Conservation (phyloP, 1,140 invertebrate genomes). For the Brachionus calyciflorus region DNA sequence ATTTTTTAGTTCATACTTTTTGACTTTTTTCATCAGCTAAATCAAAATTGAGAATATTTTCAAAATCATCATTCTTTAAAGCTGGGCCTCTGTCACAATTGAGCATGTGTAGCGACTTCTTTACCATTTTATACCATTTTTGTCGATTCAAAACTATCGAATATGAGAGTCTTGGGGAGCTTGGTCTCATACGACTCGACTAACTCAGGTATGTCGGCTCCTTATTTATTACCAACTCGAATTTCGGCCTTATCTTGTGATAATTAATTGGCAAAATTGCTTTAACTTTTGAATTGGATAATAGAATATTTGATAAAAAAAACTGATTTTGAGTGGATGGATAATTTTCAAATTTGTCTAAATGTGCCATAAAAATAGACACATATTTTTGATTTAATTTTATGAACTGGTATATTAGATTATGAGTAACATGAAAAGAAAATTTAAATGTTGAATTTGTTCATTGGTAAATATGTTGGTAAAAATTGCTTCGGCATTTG, state of each 20-base stretch:
- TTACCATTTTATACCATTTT: background rate
- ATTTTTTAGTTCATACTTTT: background rate
- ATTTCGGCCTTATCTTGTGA: background rate
- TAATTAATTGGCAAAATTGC: too few relatives aligned
- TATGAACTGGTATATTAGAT: too few relatives aligned
- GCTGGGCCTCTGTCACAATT: background rate
- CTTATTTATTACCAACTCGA: background rate
- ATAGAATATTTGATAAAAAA: background rate
- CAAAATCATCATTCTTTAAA: background rate
- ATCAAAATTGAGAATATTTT: background rate
- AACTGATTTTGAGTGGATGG: background rate
- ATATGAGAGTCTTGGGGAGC: background rate
- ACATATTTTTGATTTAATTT: background rate
- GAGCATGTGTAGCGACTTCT: background rate
- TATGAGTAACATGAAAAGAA: too few relatives aligned
- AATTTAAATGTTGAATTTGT: too few relatives aligned
- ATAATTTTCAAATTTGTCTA: background rate
- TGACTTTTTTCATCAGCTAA: background rate
- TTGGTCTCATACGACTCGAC: background rate
- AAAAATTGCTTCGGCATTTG: too few relatives aligned
- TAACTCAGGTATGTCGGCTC: background rate
- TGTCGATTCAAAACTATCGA: background rate
- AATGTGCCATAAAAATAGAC: background rate
- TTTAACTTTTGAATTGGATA: background rate
- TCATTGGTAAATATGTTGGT: too few relatives aligned